phyloP scores from a whole-genome alignment of 1,140 invertebrate genomes.

The Drosophila biarmipes region DNA sequence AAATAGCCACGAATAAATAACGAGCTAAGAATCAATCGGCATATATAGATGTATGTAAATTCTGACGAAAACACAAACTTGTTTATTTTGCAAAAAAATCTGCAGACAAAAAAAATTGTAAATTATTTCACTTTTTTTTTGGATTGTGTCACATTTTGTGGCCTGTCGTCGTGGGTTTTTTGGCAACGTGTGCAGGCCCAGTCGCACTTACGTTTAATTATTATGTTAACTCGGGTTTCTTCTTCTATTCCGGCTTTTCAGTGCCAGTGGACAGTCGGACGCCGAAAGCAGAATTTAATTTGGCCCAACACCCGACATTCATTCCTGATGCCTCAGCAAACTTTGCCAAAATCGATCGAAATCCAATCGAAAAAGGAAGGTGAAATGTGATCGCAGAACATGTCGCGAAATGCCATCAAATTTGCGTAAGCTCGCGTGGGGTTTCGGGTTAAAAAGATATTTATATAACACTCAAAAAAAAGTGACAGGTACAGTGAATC shows the following conservation, averaged over 20 bases:
- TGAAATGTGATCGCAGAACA: constrained; percentile 61
- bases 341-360: constrained; percentile 35
- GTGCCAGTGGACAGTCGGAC: constrained; percentile 62
- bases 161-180: constrained; percentile 31
- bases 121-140: constrained; percentile 22
- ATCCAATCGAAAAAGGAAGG: constrained; percentile 61
- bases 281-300: constrained; percentile 46
- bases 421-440: constrained; percentile 41
- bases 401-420: constrained; percentile 31
- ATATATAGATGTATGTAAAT: constrained; percentile 71
- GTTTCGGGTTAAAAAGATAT: constrained; percentile 10
- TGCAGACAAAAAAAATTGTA: constrained; percentile 45
- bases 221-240: constrained; percentile 24
- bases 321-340: constrained; percentile 37
- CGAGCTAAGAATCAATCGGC: constrained; percentile 52
- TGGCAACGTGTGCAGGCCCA: constrained; percentile 37
- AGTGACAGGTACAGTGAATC: constrained; percentile 18
- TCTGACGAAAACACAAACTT: constrained; percentile 77
- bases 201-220: constrained; percentile 45
- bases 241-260: constrained; percentile 33
- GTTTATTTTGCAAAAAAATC: constrained; percentile 76
- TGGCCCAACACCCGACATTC: constrained; percentile 12
- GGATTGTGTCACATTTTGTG: constrained; percentile 57
- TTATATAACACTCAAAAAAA: constrained; percentile 17
- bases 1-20: constrained; percentile 68